A percentile compares a stretch with the other conserved stretches of the same genome.
Evolutionary conservation across 1,140 invertebrate species (phyloP).

Genomic region (Drosophila ogumai): DNA sequence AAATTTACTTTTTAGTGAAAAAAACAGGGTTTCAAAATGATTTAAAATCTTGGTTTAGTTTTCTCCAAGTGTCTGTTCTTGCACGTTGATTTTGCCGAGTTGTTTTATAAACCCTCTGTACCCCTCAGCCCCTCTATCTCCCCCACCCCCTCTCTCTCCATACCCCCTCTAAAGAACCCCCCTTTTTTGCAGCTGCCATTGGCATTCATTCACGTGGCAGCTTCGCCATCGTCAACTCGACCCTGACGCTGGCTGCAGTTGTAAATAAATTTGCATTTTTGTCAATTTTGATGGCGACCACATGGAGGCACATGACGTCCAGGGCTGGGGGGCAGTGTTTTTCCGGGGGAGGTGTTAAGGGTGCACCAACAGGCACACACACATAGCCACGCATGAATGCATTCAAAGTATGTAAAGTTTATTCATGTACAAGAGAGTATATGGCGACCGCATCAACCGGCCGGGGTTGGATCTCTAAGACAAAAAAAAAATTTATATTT

Average conservation of each 20-base stretch:
- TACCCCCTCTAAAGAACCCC: background rate
- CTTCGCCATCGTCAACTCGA: slow-evolving; percentile 51
- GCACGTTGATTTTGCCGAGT: slow-evolving; percentile 73
- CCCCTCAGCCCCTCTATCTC: background rate
- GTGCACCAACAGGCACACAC: slow-evolving; percentile 17
- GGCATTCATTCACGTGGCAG: slow-evolving; percentile 70
- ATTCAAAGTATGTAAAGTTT: slow-evolving; percentile 69
- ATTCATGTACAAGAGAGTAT: slow-evolving; percentile 41
- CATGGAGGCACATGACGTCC: slow-evolving; percentile 9
- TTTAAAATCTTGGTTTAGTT: too few relatives aligned
- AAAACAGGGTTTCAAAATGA: too few relatives aligned
- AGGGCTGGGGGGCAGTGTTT: background rate
- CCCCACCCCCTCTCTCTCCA: background rate
- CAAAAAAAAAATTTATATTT: too few relatives aligned
- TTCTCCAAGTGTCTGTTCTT: slow-evolving; percentile 9
- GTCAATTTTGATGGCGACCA: slow-evolving; percentile 75
- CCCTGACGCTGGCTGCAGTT: slow-evolving; percentile 62
- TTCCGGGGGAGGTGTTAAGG: slow-evolving; percentile 16
- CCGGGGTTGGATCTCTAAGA: slow-evolving; percentile 11
- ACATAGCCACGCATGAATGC: slow-evolving; percentile 54
- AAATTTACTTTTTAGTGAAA: background rate
- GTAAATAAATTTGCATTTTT: slow-evolving; percentile 83
- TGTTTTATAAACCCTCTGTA: slow-evolving; percentile 41
- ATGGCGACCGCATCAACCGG: slow-evolving; percentile 1
- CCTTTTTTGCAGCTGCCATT: slow-evolving; percentile 27